Evolutionary conservation across 1,140 invertebrate genomes (phyloP).

Genomic region (Solen grandis): DNA sequence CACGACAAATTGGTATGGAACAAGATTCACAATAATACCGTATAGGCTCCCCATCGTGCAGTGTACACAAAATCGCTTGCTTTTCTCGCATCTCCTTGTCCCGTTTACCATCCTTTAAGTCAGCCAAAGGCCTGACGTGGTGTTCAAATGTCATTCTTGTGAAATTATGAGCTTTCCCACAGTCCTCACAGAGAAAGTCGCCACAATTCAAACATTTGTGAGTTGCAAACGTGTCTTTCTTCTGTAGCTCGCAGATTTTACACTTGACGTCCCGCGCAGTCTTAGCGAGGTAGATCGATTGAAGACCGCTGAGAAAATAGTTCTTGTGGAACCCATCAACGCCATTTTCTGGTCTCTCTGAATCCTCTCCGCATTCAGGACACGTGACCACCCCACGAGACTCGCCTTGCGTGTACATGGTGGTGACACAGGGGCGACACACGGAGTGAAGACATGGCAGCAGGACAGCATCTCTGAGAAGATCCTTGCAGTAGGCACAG

Average conservation of each 20-base stretch:
- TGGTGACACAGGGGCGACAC: slow-evolving; percentile 21
- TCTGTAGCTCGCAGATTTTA: slow-evolving; percentile 50
- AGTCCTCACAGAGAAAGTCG: slow-evolving; percentile 53
- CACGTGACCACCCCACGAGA: slow-evolving; percentile 20
- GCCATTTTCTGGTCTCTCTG: slow-evolving; percentile 40
- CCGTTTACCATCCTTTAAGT: slow-evolving; percentile 31
- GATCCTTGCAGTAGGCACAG: slow-evolving; percentile 32
- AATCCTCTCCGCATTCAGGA: slow-evolving; percentile 29
- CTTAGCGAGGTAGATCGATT: slow-evolving; percentile 36
- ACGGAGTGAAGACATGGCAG: slow-evolving; percentile 51
- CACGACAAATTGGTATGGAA: slow-evolving; percentile 37
- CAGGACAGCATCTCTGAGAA: slow-evolving; percentile 22
- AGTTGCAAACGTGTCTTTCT: slow-evolving; percentile 45
- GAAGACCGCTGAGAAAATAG: slow-evolving; percentile 37
- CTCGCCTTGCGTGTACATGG: slow-evolving; percentile 10
- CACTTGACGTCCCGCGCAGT: slow-evolving; percentile 47
- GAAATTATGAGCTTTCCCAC: slow-evolving; percentile 47
- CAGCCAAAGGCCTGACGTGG: slow-evolving; percentile 35
- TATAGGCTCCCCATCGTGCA: slow-evolving; percentile 33
- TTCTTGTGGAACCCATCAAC: slow-evolving; percentile 41
- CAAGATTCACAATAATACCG: slow-evolving; percentile 53
- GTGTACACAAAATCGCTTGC: slow-evolving; percentile 26
- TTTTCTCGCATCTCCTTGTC: slow-evolving; percentile 42
- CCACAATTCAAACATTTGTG: slow-evolving; percentile 51
- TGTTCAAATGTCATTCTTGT: slow-evolving; percentile 54